Percentiles rank a stretch among this genome's conserved stretches.
phyloP scores from a whole-genome alignment of 2,888 invertebrate genomes.

The Yponomeuta sedellus region DNA sequence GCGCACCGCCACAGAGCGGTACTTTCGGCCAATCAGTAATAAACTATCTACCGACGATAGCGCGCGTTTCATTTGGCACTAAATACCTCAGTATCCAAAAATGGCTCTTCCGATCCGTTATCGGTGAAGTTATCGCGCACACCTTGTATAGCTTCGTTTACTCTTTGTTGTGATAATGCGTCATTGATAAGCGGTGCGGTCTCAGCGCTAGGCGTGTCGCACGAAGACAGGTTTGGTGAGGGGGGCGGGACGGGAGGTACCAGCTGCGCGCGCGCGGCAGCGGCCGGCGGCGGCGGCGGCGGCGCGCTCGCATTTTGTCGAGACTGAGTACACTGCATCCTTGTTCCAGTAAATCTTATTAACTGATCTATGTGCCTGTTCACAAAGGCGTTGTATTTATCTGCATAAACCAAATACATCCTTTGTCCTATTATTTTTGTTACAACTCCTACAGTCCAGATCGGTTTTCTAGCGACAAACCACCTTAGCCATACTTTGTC shows the following conservation, averaged over 20 bases:
- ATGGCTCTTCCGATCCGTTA: neutral
- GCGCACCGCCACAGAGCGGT: too few relatives aligned
- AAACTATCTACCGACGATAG: too few relatives aligned
- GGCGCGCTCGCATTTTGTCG: neutral
- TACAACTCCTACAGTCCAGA: neutral
- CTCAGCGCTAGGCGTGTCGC: neutral
- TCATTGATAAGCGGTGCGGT: neutral
- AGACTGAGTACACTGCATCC: neutral
- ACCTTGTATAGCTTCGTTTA: neutral
- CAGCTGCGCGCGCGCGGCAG: neutral
- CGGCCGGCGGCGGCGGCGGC: neutral
- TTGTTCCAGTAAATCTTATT: neutral
- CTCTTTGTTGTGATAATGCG: neutral
- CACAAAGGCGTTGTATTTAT: neutral
- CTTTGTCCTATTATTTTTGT: neutral
- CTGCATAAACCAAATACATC: neutral
- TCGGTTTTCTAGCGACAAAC: slow-evolving; percentile 4
- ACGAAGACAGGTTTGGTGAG: neutral
- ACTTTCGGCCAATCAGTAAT: too few relatives aligned
- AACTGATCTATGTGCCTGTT: slow-evolving; percentile 3
- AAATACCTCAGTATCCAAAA: neutral
- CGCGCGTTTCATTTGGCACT: too few relatives aligned
- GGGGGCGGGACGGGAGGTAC: neutral
- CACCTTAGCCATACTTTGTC: slow-evolving; percentile 6
- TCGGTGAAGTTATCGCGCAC: neutral